Percentiles rank a stretch among this genome's conserved stretches.
Conservation (phyloP, 2,888 invertebrate genomes). For the Cheilosia scutellata region DNA sequence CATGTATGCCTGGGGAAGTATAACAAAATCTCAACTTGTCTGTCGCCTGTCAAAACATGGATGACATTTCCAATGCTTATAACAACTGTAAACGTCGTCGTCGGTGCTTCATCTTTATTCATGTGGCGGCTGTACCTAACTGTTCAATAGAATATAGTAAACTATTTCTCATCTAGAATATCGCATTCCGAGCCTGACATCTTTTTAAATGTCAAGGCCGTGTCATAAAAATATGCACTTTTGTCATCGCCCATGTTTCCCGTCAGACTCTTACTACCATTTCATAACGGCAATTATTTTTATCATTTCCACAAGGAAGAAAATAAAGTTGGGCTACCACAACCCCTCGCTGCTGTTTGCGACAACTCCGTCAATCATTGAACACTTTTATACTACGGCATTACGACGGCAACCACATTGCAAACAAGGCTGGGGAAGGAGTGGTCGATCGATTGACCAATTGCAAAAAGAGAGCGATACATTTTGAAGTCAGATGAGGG, state of each 20-base stretch:
- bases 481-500: background rate
- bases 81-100: background rate
- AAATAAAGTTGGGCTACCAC: slow-evolving; percentile 16
- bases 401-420: background rate
- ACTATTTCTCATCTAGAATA: background rate
- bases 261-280: slow-evolving; percentile 26
- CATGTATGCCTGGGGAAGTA: background rate
- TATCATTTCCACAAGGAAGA: slow-evolving; percentile 31
- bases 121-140: background rate
- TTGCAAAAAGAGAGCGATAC: slow-evolving; percentile 23
- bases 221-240: slow-evolving; percentile 19
- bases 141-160: background rate
- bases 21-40: background rate
- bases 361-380: slow-evolving; percentile 32
- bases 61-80: background rate
- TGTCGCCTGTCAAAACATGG: background rate
- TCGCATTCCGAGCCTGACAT: background rate
- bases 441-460: slow-evolving; percentile 51
- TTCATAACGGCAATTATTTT: slow-evolving; percentile 57
- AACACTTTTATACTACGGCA: background rate
- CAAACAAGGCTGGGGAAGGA: background rate
- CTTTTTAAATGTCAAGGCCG: slow-evolving; percentile 37
- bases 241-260: background rate
- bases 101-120: background rate
- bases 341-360: slow-evolving; percentile 21